Conservation (phyloP, 1,140 invertebrate genomes). For the Drosophila cardini region DNA sequence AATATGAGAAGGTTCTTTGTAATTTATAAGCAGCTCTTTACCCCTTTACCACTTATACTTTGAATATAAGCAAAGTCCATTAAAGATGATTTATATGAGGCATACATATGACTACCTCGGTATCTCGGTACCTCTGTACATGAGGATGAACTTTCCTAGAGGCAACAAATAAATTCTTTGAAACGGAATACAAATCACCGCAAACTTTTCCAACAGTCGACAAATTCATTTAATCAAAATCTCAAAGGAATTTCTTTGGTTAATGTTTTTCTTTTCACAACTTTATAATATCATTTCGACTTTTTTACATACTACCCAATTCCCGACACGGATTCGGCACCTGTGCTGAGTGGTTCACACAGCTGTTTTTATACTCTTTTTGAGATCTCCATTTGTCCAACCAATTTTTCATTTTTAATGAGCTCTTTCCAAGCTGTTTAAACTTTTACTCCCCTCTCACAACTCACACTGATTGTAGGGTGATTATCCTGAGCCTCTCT, state of each 20-base stretch:
- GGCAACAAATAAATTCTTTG: slow-evolving; percentile 17
- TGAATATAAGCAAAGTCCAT: slow-evolving; percentile 31
- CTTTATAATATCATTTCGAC: slow-evolving; percentile 12
- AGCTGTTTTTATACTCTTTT: neutral
- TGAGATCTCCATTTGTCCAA: slow-evolving; percentile 2
- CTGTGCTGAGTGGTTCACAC: slow-evolving; percentile 13
- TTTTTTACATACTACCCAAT: slow-evolving; percentile 16
- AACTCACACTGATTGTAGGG: neutral
- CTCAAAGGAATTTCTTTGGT: neutral
- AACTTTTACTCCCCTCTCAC: neutral
- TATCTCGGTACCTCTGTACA: neutral
- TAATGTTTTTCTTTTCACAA: slow-evolving; percentile 17
- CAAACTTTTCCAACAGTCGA: slow-evolving; percentile 8
- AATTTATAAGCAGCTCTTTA: slow-evolving; percentile 26
- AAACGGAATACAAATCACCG: slow-evolving; percentile 31
- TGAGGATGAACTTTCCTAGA: slow-evolving; percentile 21
- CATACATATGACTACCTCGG: slow-evolving; percentile 13
- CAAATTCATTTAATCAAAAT: slow-evolving; percentile 18
- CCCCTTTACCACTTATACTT: neutral
- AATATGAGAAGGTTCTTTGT: slow-evolving; percentile 17
- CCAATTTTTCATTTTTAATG: slow-evolving; percentile 49
- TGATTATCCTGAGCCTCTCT: slow-evolving; percentile 11
- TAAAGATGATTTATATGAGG: slow-evolving; percentile 39
- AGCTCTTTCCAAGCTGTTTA: slow-evolving; percentile 13
- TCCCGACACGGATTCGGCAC: neutral